A percentile compares a stretch with the other conserved stretches of the same genome.
phyloP scores from a whole-genome alignment of 37 sponge, comb jelly and placozoan species.

The Diacarnus erythraeanus region DNA sequence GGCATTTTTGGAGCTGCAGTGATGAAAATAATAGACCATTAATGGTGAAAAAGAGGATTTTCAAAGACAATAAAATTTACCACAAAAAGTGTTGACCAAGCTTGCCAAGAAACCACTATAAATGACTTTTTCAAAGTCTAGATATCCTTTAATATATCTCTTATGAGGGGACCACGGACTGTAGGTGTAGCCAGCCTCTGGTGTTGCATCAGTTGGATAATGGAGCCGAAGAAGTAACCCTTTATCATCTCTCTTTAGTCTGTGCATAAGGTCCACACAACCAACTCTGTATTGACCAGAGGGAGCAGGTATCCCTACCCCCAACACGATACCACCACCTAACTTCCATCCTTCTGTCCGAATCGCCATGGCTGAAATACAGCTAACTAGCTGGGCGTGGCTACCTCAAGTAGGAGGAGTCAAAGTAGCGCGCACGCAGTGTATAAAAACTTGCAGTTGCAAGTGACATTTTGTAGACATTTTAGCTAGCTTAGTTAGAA shows the following conservation, averaged over 20 bases:
- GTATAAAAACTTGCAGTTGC: not conserved
- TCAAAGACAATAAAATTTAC: conserved; percentile 1
- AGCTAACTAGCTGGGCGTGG: too few species aligned
- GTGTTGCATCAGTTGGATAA: conserved; percentile 48
- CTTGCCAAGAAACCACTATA: conserved; percentile 10
- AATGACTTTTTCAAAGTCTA: conserved; percentile 13
- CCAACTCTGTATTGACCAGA: conserved; percentile 53
- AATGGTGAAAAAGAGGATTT: not conserved
- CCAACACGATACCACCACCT: conserved; percentile 9
- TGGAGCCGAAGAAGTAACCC: conserved; percentile 53
- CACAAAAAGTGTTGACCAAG: not conserved
- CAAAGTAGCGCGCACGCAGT: not conserved
- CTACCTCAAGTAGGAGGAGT: not conserved
- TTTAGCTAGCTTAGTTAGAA: too few species aligned
- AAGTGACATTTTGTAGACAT: too few species aligned
- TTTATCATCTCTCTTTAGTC: conserved; percentile 7
- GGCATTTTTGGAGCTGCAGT: conserved; percentile 47
- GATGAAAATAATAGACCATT: not conserved
- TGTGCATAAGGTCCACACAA: conserved; percentile 68
- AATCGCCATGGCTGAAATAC: not conserved
- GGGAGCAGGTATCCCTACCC: conserved; percentile 56
- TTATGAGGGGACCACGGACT: conserved; percentile 50
- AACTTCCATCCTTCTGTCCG: conserved; percentile 18
- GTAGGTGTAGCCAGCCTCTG: conserved; percentile 5
- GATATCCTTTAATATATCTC: conserved; percentile 42